These are phyloP conservation scores for Argynnis bischoffii DNA, from an alignment of 2,888 invertebrate genomes.

Conservation along the genomic window DNA sequence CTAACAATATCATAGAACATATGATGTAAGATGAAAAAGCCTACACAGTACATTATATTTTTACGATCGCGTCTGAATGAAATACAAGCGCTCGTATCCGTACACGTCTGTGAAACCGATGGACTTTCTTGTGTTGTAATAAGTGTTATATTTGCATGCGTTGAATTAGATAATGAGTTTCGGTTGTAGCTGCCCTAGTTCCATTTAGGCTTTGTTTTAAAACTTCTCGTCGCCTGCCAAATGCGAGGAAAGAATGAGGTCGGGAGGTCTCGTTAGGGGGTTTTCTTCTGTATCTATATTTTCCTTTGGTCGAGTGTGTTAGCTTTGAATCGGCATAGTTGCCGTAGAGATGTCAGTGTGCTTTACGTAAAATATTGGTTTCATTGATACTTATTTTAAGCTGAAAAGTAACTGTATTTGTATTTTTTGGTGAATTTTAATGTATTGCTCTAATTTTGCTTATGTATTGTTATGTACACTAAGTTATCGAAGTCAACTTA, in stretches of 20 bases:
- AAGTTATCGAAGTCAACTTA: too few relatives aligned
- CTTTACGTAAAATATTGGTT: too few relatives aligned
- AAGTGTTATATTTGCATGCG: slow-evolving; percentile 26
- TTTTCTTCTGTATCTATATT: slow-evolving; percentile 33
- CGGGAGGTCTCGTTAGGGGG: slow-evolving; percentile 42
- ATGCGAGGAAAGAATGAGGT: slow-evolving; percentile 55
- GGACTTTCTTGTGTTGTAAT: slow-evolving; percentile 24
- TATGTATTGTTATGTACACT: too few relatives aligned
- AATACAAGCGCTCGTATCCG: slow-evolving; percentile 32
- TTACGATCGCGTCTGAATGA: slow-evolving; percentile 44
- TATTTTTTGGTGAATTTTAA: too few relatives aligned
- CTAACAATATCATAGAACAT: background rate
- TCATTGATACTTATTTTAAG: too few relatives aligned
- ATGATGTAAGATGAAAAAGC: background rate
- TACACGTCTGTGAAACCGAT: slow-evolving; percentile 4
- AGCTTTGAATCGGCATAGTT: slow-evolving; percentile 9
- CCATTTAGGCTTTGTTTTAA: slow-evolving; percentile 60
- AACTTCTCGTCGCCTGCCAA: slow-evolving; percentile 61
- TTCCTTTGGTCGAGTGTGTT: slow-evolving; percentile 21
- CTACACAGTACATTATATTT: slow-evolving; percentile 44
- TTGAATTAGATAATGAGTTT: slow-evolving; percentile 32
- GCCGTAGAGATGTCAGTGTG: too few relatives aligned
- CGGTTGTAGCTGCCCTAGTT: slow-evolving; percentile 44
- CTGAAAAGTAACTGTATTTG: too few relatives aligned
- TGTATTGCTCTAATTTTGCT: too few relatives aligned